These are phyloP conservation scores for Mormoops blainvillei DNA, from an alignment of 2,113 vertebrate species.

Conservation along the genomic window DNA sequence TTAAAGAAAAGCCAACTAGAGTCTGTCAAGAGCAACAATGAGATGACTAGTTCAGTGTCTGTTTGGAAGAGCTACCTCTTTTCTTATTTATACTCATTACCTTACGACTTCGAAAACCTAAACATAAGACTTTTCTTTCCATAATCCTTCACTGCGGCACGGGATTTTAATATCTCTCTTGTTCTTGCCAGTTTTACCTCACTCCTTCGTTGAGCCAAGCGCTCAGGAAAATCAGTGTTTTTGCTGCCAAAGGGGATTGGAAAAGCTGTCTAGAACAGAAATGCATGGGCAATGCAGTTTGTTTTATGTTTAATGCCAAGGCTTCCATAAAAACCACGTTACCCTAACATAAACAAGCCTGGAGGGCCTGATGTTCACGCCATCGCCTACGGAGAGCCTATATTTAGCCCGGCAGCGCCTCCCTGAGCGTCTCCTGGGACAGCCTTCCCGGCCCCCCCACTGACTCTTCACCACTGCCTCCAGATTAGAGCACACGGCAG, in stretches of 20 bases:
- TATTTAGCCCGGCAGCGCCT: background rate
- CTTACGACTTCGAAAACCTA: conserved; percentile 10
- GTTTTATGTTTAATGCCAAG: conserved; percentile 40
- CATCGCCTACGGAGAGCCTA: background rate
- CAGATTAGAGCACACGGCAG: background rate
- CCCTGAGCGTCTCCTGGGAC: background rate
- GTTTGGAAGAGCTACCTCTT: background rate
- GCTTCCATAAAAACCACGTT: conserved; percentile 5
- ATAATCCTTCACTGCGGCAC: conserved; percentile 29
- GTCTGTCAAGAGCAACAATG: conserved; percentile 2
- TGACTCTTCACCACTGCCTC: background rate
- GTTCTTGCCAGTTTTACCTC: conserved; percentile 33
- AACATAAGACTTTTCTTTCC: background rate
- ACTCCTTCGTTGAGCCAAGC: conserved; percentile 22
- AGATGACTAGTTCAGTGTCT: background rate
- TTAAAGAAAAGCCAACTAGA: conserved; percentile 41
- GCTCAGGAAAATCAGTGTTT: conserved; percentile 32
- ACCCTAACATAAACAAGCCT: conserved; percentile 36
- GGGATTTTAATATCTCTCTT: conserved; percentile 42
- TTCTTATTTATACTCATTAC: conserved; percentile 29
- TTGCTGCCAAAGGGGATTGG: background rate
- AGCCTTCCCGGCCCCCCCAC: background rate
- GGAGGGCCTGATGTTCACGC: background rate
- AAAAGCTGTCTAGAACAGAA: conserved; percentile 1
- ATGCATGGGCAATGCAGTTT: conserved; percentile 17